Conservation (phyloP, 2,888 invertebrate species). For the Oithona nana region DNA sequence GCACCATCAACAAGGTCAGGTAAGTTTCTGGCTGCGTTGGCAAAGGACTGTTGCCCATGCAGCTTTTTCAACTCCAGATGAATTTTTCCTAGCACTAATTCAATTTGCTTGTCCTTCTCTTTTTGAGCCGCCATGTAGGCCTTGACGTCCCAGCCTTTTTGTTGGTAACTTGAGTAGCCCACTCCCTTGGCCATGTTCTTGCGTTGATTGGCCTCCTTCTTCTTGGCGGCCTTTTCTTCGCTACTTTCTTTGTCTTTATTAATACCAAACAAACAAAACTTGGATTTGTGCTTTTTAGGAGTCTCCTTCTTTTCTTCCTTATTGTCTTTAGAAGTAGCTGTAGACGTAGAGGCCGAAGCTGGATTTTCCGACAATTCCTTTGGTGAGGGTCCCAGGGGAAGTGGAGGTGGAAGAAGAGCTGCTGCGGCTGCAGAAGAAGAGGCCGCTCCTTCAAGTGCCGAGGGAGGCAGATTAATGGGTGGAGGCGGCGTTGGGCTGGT, state of each 20-base stretch:
- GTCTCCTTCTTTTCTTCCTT: background rate
- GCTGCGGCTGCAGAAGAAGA: background rate
- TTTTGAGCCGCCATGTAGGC: constrained; percentile 26
- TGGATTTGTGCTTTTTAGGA: background rate
- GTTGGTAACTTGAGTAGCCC: constrained; percentile 13
- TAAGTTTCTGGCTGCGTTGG: background rate
- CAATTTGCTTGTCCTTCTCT: constrained; percentile 28
- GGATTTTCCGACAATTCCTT: too few relatives aligned
- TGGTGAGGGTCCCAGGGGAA: background rate
- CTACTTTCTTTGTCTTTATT: background rate
- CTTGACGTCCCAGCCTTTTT: constrained; percentile 26
- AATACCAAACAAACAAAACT: background rate
- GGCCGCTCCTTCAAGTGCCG: background rate
- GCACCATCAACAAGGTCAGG: constrained; percentile 15
- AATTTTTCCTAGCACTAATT: constrained; percentile 20
- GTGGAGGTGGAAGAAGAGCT: background rate
- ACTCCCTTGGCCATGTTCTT: constrained; percentile 7
- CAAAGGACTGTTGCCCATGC: background rate
- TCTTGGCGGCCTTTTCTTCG: background rate
- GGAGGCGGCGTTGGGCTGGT: background rate
- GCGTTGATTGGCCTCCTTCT: background rate
- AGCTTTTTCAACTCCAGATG: constrained; percentile 18
- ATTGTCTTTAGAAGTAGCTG: background rate
- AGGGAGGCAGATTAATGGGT: background rate
- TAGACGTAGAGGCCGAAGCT: background rate